These are phyloP conservation scores for Vulpes vulpes DNA, from an alignment of 2,113 vertebrate species.

Conservation along the genomic window DNA sequence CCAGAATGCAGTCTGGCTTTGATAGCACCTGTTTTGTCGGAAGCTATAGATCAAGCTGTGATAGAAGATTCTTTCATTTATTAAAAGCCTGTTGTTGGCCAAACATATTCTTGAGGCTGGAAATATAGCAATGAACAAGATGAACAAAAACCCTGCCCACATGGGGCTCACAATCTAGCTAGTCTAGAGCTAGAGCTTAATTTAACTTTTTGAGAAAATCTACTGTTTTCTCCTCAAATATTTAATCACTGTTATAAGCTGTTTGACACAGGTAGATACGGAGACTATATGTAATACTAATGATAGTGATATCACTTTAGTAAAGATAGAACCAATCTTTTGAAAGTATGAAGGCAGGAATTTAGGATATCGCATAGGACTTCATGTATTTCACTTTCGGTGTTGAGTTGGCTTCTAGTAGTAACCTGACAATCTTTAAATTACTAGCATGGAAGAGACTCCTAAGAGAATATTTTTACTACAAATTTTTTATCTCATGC, in stretches of 20 bases:
- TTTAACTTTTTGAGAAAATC: constrained; percentile 29
- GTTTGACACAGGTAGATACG: neutral
- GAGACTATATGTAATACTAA: neutral
- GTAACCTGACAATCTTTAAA: neutral
- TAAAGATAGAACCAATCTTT: constrained; percentile 42
- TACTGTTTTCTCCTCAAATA: constrained; percentile 54
- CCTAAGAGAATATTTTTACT: constrained; percentile 44
- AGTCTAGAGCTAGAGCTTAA: neutral
- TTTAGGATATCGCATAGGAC: constrained; percentile 28
- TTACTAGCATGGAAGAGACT: neutral
- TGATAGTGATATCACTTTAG: constrained; percentile 1
- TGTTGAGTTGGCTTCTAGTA: constrained; percentile 27
- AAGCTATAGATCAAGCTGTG: neutral
- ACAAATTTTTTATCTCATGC: neutral
- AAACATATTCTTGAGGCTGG: neutral
- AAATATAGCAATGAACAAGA: neutral
- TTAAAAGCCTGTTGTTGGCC: neutral
- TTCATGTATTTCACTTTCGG: neutral
- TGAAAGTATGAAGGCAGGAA: neutral
- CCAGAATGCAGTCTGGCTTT: neutral
- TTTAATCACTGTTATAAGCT: constrained; percentile 24
- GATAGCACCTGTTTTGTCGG: neutral
- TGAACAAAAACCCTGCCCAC: neutral
- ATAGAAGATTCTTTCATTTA: neutral
- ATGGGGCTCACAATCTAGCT: neutral